phyloP scores from a whole-genome alignment of 2,797 vertebrate genomes.

The Peromyscus attwateri region DNA sequence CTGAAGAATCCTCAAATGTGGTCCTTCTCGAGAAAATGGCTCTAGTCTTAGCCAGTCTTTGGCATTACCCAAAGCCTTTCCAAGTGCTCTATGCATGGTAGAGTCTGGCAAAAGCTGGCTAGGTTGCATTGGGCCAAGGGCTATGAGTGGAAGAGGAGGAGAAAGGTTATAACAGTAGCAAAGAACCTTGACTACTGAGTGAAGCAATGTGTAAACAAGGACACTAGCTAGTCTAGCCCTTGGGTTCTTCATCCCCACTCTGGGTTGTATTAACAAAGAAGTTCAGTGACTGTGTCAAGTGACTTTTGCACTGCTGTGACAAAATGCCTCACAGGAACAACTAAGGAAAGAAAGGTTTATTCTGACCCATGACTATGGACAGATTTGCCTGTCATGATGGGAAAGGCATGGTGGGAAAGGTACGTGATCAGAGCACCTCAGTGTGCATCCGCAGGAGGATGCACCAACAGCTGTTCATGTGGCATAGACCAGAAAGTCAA shows the following conservation, averaged over 20 bases:
- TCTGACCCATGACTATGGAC: not conserved
- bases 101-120: not conserved
- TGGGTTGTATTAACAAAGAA: not conserved
- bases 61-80: not conserved
- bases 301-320: not conserved
- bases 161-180: not conserved
- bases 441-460: not conserved
- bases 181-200: not conserved
- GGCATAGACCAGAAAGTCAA: not conserved
- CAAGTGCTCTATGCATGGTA: not conserved
- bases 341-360: not conserved
- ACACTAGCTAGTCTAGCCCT: not conserved
- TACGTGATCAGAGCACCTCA: not conserved
- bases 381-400: not conserved
- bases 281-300: not conserved
- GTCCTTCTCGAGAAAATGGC: not conserved
- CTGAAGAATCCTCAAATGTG: not conserved
- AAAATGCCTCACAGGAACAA: not conserved
- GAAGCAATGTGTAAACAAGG: not conserved
- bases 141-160: not conserved
- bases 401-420: not conserved
- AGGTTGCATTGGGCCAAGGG: not conserved
- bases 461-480: not conserved
- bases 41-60: not conserved
- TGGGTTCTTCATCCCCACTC: not conserved